Evolutionary conservation across 2,888 invertebrate genomes (phyloP), one percentile per base, ranked within the genome.

Genomic region (Smittia sp.): DNA sequence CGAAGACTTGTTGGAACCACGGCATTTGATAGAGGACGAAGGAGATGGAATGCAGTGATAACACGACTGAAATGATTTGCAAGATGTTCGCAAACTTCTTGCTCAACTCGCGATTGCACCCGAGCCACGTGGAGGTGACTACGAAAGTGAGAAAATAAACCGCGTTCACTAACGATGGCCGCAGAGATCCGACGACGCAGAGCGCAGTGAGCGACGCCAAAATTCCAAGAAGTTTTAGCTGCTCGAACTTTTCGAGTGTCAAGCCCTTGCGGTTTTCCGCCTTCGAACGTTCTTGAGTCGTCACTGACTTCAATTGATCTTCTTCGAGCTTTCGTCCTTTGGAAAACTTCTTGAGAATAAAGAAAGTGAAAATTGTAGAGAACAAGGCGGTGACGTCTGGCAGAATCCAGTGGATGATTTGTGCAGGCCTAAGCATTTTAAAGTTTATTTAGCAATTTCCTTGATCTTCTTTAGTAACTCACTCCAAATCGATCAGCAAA

Each of bases 121-220:
- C 87, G 90, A 92, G 91, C 83, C 90, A 91, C 0, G 93, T 93
- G 69, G 91, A 89, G n/a, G 89, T 85, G 7, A 86, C 86, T 79
- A 95, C 84, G 80, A 94, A 94, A 69, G 89, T 84, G 68, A 93
- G 77, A 81, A 91, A 94, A 81, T 95, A 95, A 25, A 93, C 84
- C 2, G 89, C 89, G 18, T 90, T 90, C 13, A 89, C 86, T 1
- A 91, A 82, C 62, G 92, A 92, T 0, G 94, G 94, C 32, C 89
- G 85, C 79, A 92, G 83, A 75, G 90, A 87, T 0, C 91, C 91
- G 7, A 89, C 87, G 76, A 89, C 7, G 13, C 72, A 58, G 18
- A 62, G 9, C 1, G 62, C 15, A 3, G n/a, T 20, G 13, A 39
- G 7, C 18, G 39, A 63, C 1, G 25, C 1, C n/a, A 52, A 20